Conservation (phyloP, 1,140 invertebrate species). For the Stegodyphus dumicola region DNA sequence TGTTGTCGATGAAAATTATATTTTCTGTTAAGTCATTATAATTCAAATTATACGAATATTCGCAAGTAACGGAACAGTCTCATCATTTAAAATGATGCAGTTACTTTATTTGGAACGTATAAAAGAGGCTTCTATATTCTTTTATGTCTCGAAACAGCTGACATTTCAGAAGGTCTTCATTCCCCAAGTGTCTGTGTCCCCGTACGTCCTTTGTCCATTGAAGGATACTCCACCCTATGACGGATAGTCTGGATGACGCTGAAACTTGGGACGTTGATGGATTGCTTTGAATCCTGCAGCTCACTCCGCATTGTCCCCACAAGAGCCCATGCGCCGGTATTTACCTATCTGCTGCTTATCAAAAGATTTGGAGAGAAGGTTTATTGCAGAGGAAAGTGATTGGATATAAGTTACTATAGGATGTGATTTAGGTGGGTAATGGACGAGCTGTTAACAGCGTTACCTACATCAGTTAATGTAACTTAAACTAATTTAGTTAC, state of each 20-base stretch:
- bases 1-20: too few species aligned
- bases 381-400: neutral
- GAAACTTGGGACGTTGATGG: constrained; percentile 42
- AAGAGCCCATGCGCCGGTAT: constrained; percentile 2
- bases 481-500: too few species aligned
- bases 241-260: constrained; percentile 21
- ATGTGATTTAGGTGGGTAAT: too few species aligned
- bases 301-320: neutral
- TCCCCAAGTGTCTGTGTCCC: constrained; percentile 19
- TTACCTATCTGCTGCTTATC: neutral
- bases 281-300: neutral
- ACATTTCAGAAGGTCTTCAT: constrained; percentile 13
- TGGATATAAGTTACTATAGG: too few species aligned
- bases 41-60: too few species aligned
- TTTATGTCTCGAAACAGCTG: neutral
- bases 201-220: constrained; percentile 16
- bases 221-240: constrained; percentile 30
- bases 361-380: neutral
- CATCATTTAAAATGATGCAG: too few species aligned
- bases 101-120: too few species aligned
- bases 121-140: too few species aligned
- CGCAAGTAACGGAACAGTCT: too few species aligned
- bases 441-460: too few species aligned
- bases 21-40: too few species aligned
- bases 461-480: too few species aligned